phyloP scores from a whole-genome alignment of 2,113 vertebrate genomes.

The Eubucco bourcierii region DNA sequence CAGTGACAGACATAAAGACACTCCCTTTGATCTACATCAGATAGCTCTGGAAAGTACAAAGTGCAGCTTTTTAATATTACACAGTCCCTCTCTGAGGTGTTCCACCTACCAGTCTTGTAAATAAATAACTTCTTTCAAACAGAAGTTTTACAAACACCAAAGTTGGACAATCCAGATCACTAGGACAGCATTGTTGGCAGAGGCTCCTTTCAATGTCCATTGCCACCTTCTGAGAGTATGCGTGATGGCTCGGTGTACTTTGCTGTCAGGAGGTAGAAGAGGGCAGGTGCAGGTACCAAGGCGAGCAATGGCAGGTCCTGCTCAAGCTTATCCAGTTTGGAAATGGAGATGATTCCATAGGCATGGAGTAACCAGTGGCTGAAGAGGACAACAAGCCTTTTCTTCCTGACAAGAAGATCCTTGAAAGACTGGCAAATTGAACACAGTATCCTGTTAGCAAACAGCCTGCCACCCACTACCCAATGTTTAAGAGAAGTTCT shows the following conservation, averaged over 20 bases:
- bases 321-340: slow-evolving; percentile 90
- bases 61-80: background rate
- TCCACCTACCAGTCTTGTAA: background rate
- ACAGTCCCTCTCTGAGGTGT: background rate
- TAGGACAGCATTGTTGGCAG: background rate
- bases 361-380: slow-evolving; percentile 98
- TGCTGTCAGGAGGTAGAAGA: slow-evolving; percentile 94
- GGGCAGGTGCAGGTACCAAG: slow-evolving; percentile 90
- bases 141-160: background rate
- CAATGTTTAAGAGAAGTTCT: background rate
- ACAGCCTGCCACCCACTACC: background rate
- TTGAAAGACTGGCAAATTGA: slow-evolving; percentile 84
- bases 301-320: slow-evolving; percentile 91
- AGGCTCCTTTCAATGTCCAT: slow-evolving; percentile 82
- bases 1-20: background rate
- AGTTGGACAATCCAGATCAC: background rate
- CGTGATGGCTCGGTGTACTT: slow-evolving; percentile 94
- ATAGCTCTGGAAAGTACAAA: background rate
- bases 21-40: background rate
- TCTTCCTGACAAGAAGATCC: slow-evolving; percentile 93
- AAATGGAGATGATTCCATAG: slow-evolving; percentile 97
- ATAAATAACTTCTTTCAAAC: background rate
- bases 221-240: slow-evolving; percentile 92
- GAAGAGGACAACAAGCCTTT: slow-evolving; percentile 92
- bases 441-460: background rate